Percentiles rank a stretch among this genome's conserved stretches.
phyloP scores from a whole-genome alignment of 2,797 vertebrate genomes.

The Florisuga fusca region DNA sequence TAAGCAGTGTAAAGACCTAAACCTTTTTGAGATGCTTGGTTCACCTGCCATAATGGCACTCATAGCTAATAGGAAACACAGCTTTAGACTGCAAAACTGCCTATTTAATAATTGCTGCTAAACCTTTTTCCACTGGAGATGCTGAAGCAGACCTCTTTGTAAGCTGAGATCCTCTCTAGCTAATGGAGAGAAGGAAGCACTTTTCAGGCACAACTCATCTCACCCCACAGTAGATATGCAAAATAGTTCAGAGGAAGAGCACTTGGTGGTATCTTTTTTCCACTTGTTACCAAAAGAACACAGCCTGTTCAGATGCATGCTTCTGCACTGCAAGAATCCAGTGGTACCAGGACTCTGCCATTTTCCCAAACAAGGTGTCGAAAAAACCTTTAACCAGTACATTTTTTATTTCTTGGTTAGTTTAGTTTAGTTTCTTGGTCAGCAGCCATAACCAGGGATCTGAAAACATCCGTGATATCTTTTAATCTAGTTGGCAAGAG shows the following conservation, averaged over 20 bases:
- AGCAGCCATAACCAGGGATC: neutral
- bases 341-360: neutral
- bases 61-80: accelerated
- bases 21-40: neutral
- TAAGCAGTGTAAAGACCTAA: neutral
- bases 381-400: slow-evolving; percentile 5
- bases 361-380: neutral
- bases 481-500: slow-evolving; percentile 14
- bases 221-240: neutral
- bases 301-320: neutral
- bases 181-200: neutral
- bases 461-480: slow-evolving; percentile 15
- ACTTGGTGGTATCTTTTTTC: neutral
- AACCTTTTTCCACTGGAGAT: neutral
- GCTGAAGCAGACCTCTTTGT: neutral
- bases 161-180: neutral
- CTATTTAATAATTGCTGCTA: neutral
- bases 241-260: neutral
- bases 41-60: neutral
- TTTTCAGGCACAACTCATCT: neutral
- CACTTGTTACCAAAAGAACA: neutral
- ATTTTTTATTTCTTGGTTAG: neutral
- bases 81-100: neutral
- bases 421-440: slow-evolving; percentile 27
- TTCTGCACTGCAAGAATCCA: neutral